Evolutionary conservation across 2,113 vertebrate genomes (phyloP).

Genomic region (Octodon degus): DNA sequence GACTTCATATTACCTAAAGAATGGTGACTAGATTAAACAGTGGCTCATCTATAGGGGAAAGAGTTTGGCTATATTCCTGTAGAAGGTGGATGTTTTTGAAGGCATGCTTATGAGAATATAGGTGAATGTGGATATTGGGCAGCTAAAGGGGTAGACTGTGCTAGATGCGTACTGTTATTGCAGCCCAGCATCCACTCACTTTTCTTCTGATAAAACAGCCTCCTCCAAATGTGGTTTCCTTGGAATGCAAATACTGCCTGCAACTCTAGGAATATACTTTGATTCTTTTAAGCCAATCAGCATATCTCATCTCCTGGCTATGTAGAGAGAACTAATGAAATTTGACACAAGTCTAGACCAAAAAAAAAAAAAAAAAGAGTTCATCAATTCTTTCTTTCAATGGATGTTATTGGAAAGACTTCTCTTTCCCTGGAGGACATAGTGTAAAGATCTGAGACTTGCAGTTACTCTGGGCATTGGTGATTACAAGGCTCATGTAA

Average conservation of each 20-base stretch:
- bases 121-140: not conserved
- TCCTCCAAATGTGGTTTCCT: not conserved
- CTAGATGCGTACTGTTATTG: not conserved
- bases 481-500: not conserved
- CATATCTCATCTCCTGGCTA: not conserved
- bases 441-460: not conserved
- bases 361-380: not conserved
- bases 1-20: not conserved
- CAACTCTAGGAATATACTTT: not conserved
- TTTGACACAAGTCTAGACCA: not conserved
- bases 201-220: constrained; percentile 3
- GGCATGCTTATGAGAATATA: not conserved
- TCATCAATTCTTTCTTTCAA: not conserved
- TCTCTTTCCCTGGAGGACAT: not conserved
- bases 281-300: not conserved
- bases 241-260: not conserved
- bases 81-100: constrained; percentile 16
- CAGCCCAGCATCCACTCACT: not conserved
- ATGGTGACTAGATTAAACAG: not conserved
- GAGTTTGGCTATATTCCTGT: not conserved
- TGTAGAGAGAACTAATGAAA: not conserved
- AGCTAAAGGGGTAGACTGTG: not conserved
- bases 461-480: not conserved
- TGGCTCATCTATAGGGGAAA: not conserved
- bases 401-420: not conserved